Evolutionary conservation across 2,797 vertebrate genomes (phyloP).

Genomic region (Peromyscus melanophrys): DNA sequence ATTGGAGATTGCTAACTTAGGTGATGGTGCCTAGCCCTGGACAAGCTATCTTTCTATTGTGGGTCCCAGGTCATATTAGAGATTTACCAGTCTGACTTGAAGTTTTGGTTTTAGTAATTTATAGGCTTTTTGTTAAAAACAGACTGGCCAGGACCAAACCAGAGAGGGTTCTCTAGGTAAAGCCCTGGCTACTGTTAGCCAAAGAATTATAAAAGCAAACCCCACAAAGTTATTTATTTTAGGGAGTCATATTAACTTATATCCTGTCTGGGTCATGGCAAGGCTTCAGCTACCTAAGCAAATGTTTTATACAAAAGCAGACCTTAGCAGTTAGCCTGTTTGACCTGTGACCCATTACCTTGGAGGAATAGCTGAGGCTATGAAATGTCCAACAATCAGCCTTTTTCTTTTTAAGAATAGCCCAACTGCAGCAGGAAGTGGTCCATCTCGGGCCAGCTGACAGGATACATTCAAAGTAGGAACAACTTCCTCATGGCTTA

Average conservation of each 20-base stretch:
- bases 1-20: too few species aligned
- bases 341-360: neutral
- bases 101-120: neutral
- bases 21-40: neutral
- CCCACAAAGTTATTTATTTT: neutral
- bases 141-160: neutral
- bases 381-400: neutral
- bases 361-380: neutral
- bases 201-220: neutral
- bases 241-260: neutral
- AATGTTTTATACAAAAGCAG: too few species aligned
- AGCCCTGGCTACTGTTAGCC: too few species aligned
- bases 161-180: neutral
- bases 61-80: neutral
- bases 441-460: neutral
- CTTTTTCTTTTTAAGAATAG: neutral
- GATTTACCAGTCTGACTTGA: too few species aligned
- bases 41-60: neutral
- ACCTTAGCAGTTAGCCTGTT: neutral
- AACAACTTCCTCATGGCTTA: neutral
- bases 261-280: neutral
- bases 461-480: too few species aligned
- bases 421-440: neutral
- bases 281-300: neutral
- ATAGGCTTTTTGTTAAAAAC: neutral